phyloP scores from a whole-genome alignment of 2,797 vertebrate genomes.

The Argyrosomus regius region DNA sequence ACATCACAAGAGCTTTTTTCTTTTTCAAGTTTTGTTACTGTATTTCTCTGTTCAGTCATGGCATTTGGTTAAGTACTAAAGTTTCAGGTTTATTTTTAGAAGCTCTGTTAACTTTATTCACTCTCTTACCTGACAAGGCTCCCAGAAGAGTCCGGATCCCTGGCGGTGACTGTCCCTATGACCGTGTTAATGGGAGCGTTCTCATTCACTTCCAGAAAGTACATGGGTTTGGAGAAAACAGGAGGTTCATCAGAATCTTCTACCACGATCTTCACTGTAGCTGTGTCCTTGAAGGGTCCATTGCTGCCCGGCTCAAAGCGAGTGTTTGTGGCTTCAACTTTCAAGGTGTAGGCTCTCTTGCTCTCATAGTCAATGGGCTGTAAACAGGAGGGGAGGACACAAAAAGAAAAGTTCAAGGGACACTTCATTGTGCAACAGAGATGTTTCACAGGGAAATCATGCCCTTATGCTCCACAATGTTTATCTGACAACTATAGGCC shows the following conservation, averaged over 20 bases:
- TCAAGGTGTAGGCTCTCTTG: slow-evolving; percentile 93
- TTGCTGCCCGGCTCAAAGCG: slow-evolving; percentile 88
- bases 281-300: slow-evolving; percentile 95
- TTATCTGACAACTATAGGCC: not conserved
- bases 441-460: not conserved
- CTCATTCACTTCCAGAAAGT: slow-evolving; percentile 94
- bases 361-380: slow-evolving; percentile 96
- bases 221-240: slow-evolving; percentile 91
- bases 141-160: slow-evolving; percentile 90
- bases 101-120: not conserved
- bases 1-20: slow-evolving; percentile 10
- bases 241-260: slow-evolving; percentile 97
- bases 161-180: slow-evolving; percentile 92
- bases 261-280: slow-evolving; percentile 92
- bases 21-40: not conserved
- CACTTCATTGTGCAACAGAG: not conserved
- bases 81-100: not conserved
- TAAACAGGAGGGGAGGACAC: slow-evolving; percentile 61
- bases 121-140: slow-evolving; percentile 93
- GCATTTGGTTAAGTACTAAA: not conserved
- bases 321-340: slow-evolving; percentile 94
- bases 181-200: slow-evolving; percentile 93
- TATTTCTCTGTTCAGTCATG: not conserved
- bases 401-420: slow-evolving; percentile 20
- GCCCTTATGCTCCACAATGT: no score